Evolutionary conservation across 2,888 invertebrate species (phyloP).

Genomic region (Trichogramma evanescens): DNA sequence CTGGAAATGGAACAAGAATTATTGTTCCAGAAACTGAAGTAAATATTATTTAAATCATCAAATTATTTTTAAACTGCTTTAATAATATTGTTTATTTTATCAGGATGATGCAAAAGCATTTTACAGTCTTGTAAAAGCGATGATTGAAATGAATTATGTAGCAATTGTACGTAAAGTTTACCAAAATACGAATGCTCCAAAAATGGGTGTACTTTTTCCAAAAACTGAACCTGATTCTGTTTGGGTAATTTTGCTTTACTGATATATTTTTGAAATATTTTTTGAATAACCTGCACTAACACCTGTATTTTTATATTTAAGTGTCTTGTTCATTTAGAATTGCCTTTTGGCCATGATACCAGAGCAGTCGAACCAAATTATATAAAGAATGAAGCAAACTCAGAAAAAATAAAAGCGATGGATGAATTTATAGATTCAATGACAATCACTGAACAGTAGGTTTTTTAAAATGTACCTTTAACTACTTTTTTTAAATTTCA

Average conservation of each 20-base stretch:
- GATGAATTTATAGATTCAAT: constrained; percentile 22
- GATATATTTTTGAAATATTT: not conserved
- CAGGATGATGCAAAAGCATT: constrained; percentile 17
- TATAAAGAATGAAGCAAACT: not conserved
- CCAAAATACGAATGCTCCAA: constrained; percentile 13
- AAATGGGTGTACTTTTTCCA: constrained; percentile 24
- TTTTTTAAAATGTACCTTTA: not conserved
- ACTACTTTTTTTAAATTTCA: not conserved
- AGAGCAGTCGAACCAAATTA: constrained; percentile 5
- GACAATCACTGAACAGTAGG: constrained; percentile 17
- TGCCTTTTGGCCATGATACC: constrained; percentile 19
- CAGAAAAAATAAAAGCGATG: constrained; percentile 13
- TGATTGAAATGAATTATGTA: constrained; percentile 15
- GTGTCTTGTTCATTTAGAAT: constrained; percentile 20
- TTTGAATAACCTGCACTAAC: not conserved
- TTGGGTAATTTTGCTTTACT: constrained; percentile 12
- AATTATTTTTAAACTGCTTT: not conserved
- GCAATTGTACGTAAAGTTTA: constrained; percentile 23
- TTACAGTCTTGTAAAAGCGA: constrained; percentile 20
- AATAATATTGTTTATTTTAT: not conserved
- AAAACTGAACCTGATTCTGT: constrained; percentile 14
- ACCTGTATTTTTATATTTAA: constrained; percentile 6
- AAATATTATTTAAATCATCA: not conserved
- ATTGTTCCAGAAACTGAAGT: constrained; percentile 16
- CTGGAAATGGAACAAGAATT: constrained; percentile 17